phyloP scores from a whole-genome alignment of 2,113 vertebrate species.

The Labeo rohita region DNA sequence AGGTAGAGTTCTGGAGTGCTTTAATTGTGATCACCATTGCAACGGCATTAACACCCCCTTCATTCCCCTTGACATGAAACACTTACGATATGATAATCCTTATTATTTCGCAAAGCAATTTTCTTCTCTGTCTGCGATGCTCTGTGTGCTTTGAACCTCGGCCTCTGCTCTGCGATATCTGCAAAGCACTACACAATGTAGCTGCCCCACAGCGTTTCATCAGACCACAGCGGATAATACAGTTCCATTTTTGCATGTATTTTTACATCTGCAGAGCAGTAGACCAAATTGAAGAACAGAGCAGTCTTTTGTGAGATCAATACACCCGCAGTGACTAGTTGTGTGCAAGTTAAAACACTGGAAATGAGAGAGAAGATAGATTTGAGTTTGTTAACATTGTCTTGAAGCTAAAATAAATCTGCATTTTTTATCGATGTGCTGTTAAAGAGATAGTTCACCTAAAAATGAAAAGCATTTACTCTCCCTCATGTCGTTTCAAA shows the following conservation, averaged over 20 bases:
- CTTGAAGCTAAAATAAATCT: constrained; percentile 20
- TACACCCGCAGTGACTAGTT: neutral
- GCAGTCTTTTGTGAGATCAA: constrained; percentile 18
- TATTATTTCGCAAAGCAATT: constrained; percentile 33
- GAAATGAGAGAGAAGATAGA: neutral
- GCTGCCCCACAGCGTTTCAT: neutral
- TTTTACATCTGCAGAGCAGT: neutral
- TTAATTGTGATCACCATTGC: constrained; percentile 35
- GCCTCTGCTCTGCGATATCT: constrained; percentile 32
- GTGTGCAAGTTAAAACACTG: neutral
- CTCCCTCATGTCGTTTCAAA: neutral
- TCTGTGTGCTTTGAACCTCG: neutral
- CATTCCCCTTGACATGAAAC: constrained; percentile 38
- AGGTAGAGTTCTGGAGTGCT: constrained; percentile 5
- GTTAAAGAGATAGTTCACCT: neutral
- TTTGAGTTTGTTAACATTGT: neutral
- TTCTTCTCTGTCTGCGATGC: constrained; percentile 20
- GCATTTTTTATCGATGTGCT: neutral
- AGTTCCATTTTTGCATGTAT: constrained; percentile 21
- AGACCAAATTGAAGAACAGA: neutral
- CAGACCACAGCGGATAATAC: neutral
- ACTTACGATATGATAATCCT: constrained; percentile 21
- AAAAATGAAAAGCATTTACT: neutral
- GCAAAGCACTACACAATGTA: constrained; percentile 17
- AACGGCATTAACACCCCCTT: constrained; percentile 20